Conservation (phyloP, 1,140 invertebrate genomes). For the Pogonomyrmex barbatus region DNA sequence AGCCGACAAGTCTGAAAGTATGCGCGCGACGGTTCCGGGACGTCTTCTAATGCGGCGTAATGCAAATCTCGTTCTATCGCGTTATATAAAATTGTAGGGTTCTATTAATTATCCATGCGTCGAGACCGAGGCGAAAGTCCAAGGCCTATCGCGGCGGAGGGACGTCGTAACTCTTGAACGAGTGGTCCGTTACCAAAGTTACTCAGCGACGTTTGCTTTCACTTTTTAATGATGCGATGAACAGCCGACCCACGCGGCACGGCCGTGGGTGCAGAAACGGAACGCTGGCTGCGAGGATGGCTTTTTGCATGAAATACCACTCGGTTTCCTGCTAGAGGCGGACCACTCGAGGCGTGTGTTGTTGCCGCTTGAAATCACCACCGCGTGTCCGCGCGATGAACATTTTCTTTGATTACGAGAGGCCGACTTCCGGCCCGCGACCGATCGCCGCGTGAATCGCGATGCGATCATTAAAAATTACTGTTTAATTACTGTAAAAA, state of each 20-base stretch:
- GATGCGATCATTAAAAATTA: slow-evolving; percentile 58
- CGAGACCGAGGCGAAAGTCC: slow-evolving; percentile 38
- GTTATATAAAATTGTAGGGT: slow-evolving; percentile 42
- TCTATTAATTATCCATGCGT: slow-evolving; percentile 46
- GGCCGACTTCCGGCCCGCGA: slow-evolving; percentile 47
- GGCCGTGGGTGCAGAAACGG: slow-evolving; percentile 56
- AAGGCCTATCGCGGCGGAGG: not conserved
- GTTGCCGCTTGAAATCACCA: slow-evolving; percentile 43
- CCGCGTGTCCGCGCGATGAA: slow-evolving; percentile 49
- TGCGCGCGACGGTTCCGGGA: not conserved
- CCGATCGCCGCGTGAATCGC: slow-evolving; percentile 35
- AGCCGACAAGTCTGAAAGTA: not conserved
- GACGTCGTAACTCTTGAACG: slow-evolving; percentile 45
- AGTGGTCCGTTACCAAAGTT: slow-evolving; percentile 59
- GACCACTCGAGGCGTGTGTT: slow-evolving; percentile 13
- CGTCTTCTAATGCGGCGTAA: not conserved
- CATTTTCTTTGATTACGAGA: slow-evolving; percentile 61
- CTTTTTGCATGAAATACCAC: slow-evolving; percentile 54
- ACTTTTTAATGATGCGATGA: slow-evolving; percentile 61
- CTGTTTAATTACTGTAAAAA: slow-evolving; percentile 63
- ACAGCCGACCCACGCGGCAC: slow-evolving; percentile 51
- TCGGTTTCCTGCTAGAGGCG: slow-evolving; percentile 43
- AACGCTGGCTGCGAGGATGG: slow-evolving; percentile 40
- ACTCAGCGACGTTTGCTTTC: slow-evolving; percentile 47
- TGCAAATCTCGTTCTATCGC: slow-evolving; percentile 27